These are phyloP conservation scores for Phoenicopterus ruber DNA, from an alignment of 2,113 vertebrate genomes.

Conservation along the genomic window DNA sequence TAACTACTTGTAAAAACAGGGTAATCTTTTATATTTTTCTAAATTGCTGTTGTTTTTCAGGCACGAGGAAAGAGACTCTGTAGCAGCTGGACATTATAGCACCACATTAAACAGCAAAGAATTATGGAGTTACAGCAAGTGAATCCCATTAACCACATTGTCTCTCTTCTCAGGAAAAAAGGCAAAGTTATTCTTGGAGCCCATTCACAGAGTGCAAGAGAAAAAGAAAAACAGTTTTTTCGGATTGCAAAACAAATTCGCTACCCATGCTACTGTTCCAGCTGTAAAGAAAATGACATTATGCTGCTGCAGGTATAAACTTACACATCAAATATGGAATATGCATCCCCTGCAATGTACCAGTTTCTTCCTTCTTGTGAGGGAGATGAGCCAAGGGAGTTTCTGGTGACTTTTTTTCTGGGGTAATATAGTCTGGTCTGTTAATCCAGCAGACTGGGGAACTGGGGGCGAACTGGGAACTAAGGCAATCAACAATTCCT, in stretches of 20 bases:
- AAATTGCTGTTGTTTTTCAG: not conserved
- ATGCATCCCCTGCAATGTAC: not conserved
- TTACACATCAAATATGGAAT: not conserved
- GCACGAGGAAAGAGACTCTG: not conserved
- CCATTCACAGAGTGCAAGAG: not conserved
- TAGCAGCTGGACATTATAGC: not conserved
- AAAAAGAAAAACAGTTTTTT: conserved; percentile 24
- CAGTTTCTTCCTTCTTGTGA: not conserved
- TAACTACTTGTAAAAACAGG: not conserved
- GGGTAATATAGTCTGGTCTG: not conserved
- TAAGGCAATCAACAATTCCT: not conserved
- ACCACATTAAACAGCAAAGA: not conserved
- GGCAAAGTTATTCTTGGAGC: conserved; percentile 54
- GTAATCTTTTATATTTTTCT: not conserved
- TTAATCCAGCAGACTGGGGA: not conserved
- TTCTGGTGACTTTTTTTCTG: not conserved
- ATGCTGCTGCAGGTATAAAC: conserved; percentile 69
- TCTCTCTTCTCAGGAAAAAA: not conserved
- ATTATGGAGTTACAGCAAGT: not conserved
- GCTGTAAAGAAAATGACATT: not conserved
- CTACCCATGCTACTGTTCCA: not conserved
- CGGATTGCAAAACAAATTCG: accelerated
- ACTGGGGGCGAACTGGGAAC: not conserved
- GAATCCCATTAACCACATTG: not conserved
- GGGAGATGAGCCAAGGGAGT: not conserved